phyloP scores from a whole-genome alignment of 2,888 invertebrate genomes.

The Morinoia aosen region DNA sequence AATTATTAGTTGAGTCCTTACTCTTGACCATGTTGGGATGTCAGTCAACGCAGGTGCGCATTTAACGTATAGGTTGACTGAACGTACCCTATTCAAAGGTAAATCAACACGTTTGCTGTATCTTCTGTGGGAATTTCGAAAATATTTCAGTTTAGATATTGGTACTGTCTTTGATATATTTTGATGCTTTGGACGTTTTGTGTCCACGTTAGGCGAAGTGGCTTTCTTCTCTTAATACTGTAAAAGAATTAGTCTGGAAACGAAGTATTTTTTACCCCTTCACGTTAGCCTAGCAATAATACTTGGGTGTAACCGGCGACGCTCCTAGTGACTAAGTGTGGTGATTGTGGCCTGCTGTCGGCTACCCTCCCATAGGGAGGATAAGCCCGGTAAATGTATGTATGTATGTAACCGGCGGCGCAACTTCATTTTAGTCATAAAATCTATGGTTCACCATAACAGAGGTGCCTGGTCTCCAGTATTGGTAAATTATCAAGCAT shows the following conservation, averaged over 20 bases:
- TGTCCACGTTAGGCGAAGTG: conserved; percentile 16
- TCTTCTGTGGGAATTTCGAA: not conserved
- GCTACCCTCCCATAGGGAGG: no score
- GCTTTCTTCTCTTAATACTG: conserved; percentile 16
- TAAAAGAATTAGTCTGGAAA: conserved; percentile 31
- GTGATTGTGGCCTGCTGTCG: no score
- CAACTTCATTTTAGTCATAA: not conserved
- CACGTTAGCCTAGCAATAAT: no score
- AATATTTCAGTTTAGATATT: not conserved
- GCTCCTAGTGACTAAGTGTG: no score
- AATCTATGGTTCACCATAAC: not conserved
- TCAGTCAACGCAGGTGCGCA: not conserved
- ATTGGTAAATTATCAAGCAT: not conserved
- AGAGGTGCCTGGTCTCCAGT: not conserved
- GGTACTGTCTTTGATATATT: not conserved
- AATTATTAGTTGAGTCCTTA: not conserved
- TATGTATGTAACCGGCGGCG: no score
- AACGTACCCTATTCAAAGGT: not conserved
- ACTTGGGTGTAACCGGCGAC: no score
- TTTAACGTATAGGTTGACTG: not conserved
- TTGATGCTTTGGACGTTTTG: conserved; percentile 19
- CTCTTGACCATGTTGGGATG: not conserved
- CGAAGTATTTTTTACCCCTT: not conserved
- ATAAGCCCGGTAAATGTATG: no score
- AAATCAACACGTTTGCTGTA: not conserved